Base-by-base conservation (phyloP, 2,888 invertebrate genomes). In the Clepsis dumicolana region DNA sequence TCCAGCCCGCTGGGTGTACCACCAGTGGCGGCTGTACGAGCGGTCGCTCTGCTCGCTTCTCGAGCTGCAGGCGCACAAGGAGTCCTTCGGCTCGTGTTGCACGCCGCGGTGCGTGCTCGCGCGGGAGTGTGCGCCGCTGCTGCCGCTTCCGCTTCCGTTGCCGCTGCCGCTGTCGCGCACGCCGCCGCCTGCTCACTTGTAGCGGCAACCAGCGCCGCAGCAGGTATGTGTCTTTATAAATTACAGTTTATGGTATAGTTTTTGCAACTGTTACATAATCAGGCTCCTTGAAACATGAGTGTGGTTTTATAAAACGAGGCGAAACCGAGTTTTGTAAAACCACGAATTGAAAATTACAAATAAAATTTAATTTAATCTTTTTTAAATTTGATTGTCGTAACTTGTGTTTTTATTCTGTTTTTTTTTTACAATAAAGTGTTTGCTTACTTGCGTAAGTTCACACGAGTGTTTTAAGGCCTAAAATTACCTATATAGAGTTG, bases 131-230 rank as follows among this genome's bases (percentile, higher is more conserved):
- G 83, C 82, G 68, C 81, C 86, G 41, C 75, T 90, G 71, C 82
- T 89, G 72, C 91, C 90, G 74, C 78, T 91, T 75, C 90, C 88
- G 70, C 88, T 90, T 73, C 86, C 89, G 73, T 87, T 89, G 79
- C 90, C 88, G 70, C 88, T 90, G 73, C 86, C 89, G 73, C 87
- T 89, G 79, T 83, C 83, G 80, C 81, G 91, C 64, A 87, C 91
- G 72, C 93, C 93, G 77, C 92, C 92, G 75, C 92, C 93, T 35
- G 92, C 93, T 85, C 93, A 91, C 85, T 90, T 92, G 90, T 93
- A 93, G 92, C 93, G 87, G 79, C 84, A 85, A 72, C 78, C 80
- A 71, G 91, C 91, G 91, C 88, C 90, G 84, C 78, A 74, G n/a
- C 83, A 83, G 85, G 87, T 87, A 77, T 65, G 66, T 25, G 16